Evolutionary conservation across 2,888 invertebrate species (phyloP).

Genomic region (Flabesymbios commensalis): DNA sequence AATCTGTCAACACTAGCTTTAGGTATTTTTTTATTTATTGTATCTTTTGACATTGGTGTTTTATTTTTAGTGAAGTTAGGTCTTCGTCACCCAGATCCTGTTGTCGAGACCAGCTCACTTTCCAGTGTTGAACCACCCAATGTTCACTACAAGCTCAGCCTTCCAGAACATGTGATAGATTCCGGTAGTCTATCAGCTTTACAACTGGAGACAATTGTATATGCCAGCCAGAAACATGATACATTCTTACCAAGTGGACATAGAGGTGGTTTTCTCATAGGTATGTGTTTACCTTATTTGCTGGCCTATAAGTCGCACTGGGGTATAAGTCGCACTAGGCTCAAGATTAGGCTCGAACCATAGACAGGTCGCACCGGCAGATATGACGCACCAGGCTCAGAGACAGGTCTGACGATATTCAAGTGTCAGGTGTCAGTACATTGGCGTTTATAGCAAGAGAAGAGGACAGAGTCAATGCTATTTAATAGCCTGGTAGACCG

Average conservation of each 20-base stretch:
- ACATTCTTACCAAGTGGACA: constrained; percentile 85
- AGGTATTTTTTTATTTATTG: neutral
- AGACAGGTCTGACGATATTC: too few species aligned
- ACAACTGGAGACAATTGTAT: constrained; percentile 95
- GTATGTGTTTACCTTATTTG: too few species aligned
- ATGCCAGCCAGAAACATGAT: constrained; percentile 94
- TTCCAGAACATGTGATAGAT: constrained; percentile 79
- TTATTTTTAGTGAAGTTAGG: constrained; percentile 28
- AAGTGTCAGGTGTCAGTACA: too few species aligned
- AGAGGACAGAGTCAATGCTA: too few species aligned
- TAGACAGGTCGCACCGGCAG: too few species aligned
- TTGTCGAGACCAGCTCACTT: constrained; percentile 97
- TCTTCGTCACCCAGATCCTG: constrained; percentile 86
- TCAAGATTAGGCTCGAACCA: too few species aligned
- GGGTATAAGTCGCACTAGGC: too few species aligned
- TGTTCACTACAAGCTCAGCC: constrained; percentile 74
- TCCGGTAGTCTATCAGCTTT: constrained; percentile 88
- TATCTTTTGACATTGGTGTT: neutral
- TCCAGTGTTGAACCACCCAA: constrained; percentile 94
- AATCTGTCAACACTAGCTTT: neutral
- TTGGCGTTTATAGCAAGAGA: too few species aligned
- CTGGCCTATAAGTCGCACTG: too few species aligned
- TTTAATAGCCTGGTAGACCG: too few species aligned
- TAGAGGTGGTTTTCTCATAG: constrained; percentile 93
- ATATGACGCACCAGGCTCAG: too few species aligned